Percentiles rank a stretch among this genome's conserved stretches.
phyloP scores from a whole-genome alignment of 1,140 invertebrate genomes.

The Drosophila insularis region DNA sequence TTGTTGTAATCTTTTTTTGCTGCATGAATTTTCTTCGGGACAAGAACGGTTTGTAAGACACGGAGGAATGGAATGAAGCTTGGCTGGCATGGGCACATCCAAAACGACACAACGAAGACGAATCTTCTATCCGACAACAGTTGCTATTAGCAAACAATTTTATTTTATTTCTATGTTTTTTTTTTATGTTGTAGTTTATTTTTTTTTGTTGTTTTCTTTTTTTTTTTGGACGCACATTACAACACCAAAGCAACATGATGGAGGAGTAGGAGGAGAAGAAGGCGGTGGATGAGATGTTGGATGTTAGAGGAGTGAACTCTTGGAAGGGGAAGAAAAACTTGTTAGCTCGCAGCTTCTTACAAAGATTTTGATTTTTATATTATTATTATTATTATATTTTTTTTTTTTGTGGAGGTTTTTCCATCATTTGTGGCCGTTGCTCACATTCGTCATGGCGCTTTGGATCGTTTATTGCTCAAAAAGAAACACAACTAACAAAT shows the following conservation, averaged over 20 bases:
- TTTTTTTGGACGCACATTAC: constrained; percentile 51
- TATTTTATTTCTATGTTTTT: constrained; percentile 20
- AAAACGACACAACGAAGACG: constrained; percentile 21
- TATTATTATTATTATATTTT: constrained; percentile 9
- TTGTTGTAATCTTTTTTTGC: constrained; percentile 20
- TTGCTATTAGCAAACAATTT: constrained; percentile 69
- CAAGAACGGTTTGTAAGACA: constrained; percentile 45
- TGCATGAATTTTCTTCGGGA: constrained; percentile 54
- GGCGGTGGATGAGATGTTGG: not conserved
- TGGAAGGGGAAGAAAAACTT: constrained; percentile 39
- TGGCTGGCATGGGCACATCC: constrained; percentile 6
- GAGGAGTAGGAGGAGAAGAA: constrained; percentile 27
- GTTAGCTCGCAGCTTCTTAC: constrained; percentile 52
- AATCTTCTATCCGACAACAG: constrained; percentile 40
- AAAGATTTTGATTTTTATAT: constrained; percentile 10
- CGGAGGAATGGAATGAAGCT: constrained; percentile 1
- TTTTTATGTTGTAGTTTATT: constrained; percentile 10
- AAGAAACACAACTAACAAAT: constrained; percentile 43
- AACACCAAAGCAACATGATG: constrained; percentile 40
- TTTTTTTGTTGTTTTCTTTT: constrained; percentile 17
- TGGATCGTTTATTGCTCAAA: constrained; percentile 21
- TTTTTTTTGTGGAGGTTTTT: constrained; percentile 35
- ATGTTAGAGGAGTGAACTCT: too few relatives aligned
- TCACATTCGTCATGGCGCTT: constrained; percentile 54
- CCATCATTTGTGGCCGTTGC: constrained; percentile 15